Percentiles rank a stretch among this genome's conserved stretches.
Conservation (phyloP, 2,797 vertebrate species). For the Eulemur coronatus region DNA sequence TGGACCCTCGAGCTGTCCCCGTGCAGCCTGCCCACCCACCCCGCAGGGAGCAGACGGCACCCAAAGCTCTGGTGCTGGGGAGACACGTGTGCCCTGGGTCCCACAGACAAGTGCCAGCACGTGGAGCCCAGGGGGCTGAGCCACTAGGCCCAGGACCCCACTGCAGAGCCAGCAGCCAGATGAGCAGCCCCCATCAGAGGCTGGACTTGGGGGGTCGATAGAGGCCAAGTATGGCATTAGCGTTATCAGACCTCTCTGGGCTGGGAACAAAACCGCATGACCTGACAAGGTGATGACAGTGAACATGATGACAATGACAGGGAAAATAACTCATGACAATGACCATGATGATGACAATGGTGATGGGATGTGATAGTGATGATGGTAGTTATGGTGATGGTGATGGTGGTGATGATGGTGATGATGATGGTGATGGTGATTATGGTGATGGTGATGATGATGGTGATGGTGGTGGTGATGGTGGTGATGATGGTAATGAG, state of each 20-base stretch:
- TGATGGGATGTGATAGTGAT: accelerated
- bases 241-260: conserved; percentile 70
- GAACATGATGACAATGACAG: not conserved
- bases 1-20: not conserved
- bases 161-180: too few relatives aligned
- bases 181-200: conserved; percentile 61
- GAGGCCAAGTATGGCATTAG: conserved; percentile 71
- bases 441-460: accelerated
- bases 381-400: accelerated
- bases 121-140: not conserved
- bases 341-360: accelerated
- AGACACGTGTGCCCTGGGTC: not conserved
- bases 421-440: accelerated
- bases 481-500: accelerated
- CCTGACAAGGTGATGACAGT: not conserved
- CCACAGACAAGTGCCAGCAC: not conserved
- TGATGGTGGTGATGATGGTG: accelerated
- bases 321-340: not conserved
- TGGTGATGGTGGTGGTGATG: accelerated
- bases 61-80: not conserved
- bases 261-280: conserved; percentile 43
- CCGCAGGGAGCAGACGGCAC: not conserved
- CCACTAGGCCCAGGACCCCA: not conserved
- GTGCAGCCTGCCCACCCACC: not conserved
- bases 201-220: conserved; percentile 46